These are phyloP conservation scores for Pseudomyrmex dendroicus DNA, from an alignment of 1,140 invertebrate genomes.

Conservation along the genomic window DNA sequence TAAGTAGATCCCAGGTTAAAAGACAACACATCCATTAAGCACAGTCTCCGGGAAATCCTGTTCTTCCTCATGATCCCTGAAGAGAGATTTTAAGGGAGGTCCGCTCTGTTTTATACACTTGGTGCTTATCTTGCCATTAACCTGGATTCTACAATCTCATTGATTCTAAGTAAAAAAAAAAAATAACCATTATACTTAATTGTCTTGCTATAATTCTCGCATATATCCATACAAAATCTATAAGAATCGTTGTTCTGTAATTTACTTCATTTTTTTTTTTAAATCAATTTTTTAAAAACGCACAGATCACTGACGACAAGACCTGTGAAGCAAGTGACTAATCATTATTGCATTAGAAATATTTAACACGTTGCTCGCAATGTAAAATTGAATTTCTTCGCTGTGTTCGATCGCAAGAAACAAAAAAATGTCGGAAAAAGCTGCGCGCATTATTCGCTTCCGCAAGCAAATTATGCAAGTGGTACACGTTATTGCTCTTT, in stretches of 20 bases:
- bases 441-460: background rate
- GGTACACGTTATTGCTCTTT: constrained; percentile 65
- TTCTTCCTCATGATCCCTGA: constrained; percentile 12
- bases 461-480: constrained; percentile 49
- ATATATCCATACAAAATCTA: background rate
- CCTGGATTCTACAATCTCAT: background rate
- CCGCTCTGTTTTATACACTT: constrained; percentile 30
- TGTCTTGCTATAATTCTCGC: background rate
- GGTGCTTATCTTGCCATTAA: constrained; percentile 30
- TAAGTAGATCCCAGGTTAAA: constrained; percentile 55
- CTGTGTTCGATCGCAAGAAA: background rate
- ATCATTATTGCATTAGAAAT: background rate
- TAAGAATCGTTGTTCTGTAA: too few species aligned
- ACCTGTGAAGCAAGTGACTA: background rate
- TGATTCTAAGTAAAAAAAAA: background rate
- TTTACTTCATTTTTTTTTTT: too few species aligned
- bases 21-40: constrained; percentile 53
- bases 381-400: background rate
- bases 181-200: constrained; percentile 17
- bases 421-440: background rate
- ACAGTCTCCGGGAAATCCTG: constrained; percentile 39
- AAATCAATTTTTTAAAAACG: too few species aligned
- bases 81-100: constrained; percentile 38
- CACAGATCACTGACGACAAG: too few species aligned
- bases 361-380: background rate